Conservation (phyloP, 2,888 invertebrate species). For the Bedellia somnulentella region DNA sequence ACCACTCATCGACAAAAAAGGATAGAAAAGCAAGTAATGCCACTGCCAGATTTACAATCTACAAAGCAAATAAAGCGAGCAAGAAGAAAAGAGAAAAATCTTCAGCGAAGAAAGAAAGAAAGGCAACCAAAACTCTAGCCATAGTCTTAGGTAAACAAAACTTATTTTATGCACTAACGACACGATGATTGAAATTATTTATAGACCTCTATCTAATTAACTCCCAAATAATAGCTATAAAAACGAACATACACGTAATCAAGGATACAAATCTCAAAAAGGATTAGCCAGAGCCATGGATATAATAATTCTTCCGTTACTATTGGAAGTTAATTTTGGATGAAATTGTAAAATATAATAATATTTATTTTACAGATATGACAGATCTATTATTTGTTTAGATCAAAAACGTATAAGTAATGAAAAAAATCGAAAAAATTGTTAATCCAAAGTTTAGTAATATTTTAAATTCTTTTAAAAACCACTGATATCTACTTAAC, state of each 20-base stretch:
- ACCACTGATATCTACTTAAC: too few relatives aligned
- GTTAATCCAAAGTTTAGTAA: too few relatives aligned
- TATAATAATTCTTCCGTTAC: too few relatives aligned
- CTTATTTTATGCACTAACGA: background rate
- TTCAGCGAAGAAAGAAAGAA: constrained; percentile 91
- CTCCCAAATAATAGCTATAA: background rate
- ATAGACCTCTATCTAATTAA: background rate
- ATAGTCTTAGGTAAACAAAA: constrained; percentile 88
- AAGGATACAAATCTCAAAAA: too few relatives aligned
- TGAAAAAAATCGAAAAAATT: too few relatives aligned
- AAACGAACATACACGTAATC: background rate
- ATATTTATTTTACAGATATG: too few relatives aligned
- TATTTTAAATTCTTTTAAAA: too few relatives aligned
- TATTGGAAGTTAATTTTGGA: too few relatives aligned
- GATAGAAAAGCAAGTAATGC: constrained; percentile 69
- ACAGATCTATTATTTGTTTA: too few relatives aligned
- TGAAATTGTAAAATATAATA: too few relatives aligned
- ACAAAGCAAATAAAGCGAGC: constrained; percentile 92
- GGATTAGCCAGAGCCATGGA: too few relatives aligned
- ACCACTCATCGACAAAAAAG: constrained; percentile 64
- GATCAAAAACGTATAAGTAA: too few relatives aligned
- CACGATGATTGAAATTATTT: background rate
- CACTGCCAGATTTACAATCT: constrained; percentile 83
- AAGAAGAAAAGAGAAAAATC: constrained; percentile 93
- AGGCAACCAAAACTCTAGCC: constrained; percentile 97